These are phyloP conservation scores for Muricea muricata DNA, from an alignment of 92 coral and sea anemone genomes.

Conservation along the genomic window DNA sequence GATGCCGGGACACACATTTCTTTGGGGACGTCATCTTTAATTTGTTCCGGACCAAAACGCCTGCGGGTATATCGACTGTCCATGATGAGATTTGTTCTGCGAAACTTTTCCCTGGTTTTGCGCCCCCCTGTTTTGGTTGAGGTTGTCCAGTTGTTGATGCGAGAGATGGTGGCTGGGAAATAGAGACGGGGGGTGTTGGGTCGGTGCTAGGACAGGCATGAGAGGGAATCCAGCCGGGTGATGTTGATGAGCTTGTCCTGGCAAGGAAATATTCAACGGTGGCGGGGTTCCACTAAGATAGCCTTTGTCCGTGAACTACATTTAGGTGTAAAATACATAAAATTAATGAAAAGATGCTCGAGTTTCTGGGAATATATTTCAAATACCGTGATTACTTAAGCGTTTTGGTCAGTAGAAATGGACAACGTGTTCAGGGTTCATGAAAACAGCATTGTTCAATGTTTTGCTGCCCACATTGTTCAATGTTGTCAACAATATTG, in stretches of 20 bases:
- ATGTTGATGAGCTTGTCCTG: slow-evolving; percentile 42
- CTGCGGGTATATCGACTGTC: slow-evolving; percentile 27
- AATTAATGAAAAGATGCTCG: too few relatives aligned
- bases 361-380: too few relatives aligned
- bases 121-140: slow-evolving; percentile 19
- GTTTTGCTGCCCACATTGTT: too few relatives aligned
- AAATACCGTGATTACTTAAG: too few relatives aligned
- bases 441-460: too few relatives aligned
- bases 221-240: slow-evolving; percentile 42
- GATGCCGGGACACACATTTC: neutral
- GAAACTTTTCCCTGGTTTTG: slow-evolving; percentile 29
- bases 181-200: slow-evolving; percentile 48
- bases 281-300: slow-evolving; percentile 48
- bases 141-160: slow-evolving; percentile 38
- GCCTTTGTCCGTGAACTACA: slow-evolving; percentile 35
- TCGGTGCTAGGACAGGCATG: slow-evolving; percentile 40
- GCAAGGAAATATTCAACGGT: slow-evolving; percentile 21
- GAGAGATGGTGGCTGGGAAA: slow-evolving; percentile 31
- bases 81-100: slow-evolving; percentile 26
- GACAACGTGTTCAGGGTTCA: too few relatives aligned
- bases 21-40: neutral
- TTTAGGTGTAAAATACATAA: neutral
- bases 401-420: too few relatives aligned
- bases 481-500: too few relatives aligned
- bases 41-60: slow-evolving; percentile 48